Percentiles rank a stretch among this genome's conserved stretches.
These are phyloP conservation scores for Ecdyonurus torrentis DNA, from an alignment of 2,888 invertebrate species.

Conservation along the genomic window DNA sequence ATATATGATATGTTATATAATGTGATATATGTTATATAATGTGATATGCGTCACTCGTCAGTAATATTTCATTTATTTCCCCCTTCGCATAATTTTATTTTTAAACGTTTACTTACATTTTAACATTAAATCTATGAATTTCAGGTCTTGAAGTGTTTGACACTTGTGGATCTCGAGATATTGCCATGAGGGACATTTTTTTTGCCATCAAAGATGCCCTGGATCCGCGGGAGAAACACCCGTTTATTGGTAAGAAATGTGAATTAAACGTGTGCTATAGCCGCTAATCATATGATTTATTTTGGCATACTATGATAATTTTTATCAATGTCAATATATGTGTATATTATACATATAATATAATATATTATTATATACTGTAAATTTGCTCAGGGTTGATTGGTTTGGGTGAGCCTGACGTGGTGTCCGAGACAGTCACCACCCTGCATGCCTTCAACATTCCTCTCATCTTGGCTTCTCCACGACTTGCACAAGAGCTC, in stretches of 20 bases:
- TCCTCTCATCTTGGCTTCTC: slow-evolving; percentile 15
- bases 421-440: slow-evolving; percentile 13
- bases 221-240: slow-evolving; percentile 14
- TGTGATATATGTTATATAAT: no score
- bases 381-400: slow-evolving; percentile 11
- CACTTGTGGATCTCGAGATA: slow-evolving; percentile 18
- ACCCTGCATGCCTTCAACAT: slow-evolving; percentile 13
- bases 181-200: slow-evolving; percentile 17
- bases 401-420: slow-evolving; percentile 14
- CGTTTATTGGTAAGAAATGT: slow-evolving; percentile 17
- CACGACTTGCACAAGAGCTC: slow-evolving; percentile 13
- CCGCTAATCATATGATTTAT: no score
- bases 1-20: no score
- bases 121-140: no score
- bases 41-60: no score
- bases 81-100: no score
- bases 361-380: neutral
- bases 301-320: neutral
- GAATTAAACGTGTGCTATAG: no score
- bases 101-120: neutral
- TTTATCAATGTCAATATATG: neutral
- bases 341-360: neutral
- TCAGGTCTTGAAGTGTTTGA: slow-evolving; percentile 18
- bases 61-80: no score
- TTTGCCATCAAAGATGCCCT: slow-evolving; percentile 15